phyloP scores from a whole-genome alignment of 2,113 vertebrate genomes.

The Corvus hawaiiensis region DNA sequence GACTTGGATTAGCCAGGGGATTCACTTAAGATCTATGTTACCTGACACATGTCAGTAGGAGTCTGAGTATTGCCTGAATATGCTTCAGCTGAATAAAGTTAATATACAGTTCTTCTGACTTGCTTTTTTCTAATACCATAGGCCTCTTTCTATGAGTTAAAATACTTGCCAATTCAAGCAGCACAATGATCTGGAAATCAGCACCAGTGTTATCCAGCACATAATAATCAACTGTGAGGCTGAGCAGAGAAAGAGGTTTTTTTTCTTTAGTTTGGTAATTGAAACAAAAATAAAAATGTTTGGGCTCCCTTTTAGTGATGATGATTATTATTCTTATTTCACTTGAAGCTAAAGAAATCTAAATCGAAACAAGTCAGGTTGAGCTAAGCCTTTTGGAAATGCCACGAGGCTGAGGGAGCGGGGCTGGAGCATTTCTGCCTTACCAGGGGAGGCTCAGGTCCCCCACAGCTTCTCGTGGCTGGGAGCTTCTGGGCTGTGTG shows the following conservation, averaged over 20 bases:
- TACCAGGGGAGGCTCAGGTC: not conserved
- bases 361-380: not conserved
- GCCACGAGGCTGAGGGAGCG: not conserved
- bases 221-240: not conserved
- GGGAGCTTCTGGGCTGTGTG: not conserved
- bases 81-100: not conserved
- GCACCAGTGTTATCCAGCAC: not conserved
- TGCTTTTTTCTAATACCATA: not conserved
- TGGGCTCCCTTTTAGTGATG: not conserved
- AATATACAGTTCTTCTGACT: not conserved
- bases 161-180: not conserved
- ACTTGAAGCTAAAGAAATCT: not conserved
- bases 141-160: not conserved
- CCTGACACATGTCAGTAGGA: conserved; percentile 48
- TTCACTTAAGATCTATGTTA: not conserved
- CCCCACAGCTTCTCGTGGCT: not conserved
- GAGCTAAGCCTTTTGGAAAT: not conserved
- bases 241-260: not conserved
- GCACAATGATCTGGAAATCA: not conserved
- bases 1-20: conserved; percentile 27
- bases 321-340: not conserved
- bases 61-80: not conserved
- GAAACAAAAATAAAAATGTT: not conserved
- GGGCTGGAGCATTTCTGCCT: not conserved
- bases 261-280: not conserved